Evolutionary conservation across 53 echinoderm and acorn worm species (phyloP).

Genomic region (Antedon mediterranea): DNA sequence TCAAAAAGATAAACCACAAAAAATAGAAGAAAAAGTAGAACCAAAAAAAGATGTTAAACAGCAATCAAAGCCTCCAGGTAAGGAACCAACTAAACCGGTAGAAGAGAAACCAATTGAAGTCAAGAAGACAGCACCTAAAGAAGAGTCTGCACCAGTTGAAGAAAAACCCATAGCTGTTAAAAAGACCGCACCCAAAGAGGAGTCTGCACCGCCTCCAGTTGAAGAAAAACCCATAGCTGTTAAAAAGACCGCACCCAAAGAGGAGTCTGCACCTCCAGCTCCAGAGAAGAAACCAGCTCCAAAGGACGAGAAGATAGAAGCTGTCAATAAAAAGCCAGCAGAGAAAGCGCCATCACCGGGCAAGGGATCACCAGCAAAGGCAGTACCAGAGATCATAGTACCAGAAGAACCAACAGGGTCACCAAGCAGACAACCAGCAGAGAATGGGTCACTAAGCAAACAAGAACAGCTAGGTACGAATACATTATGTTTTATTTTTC

Average conservation of each 20-base stretch:
- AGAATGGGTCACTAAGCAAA: not conserved
- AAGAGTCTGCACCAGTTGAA: not conserved
- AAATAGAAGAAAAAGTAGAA: not conserved
- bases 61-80: not conserved
- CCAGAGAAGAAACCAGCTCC: slow-evolving; percentile 3
- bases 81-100: slow-evolving; percentile 14
- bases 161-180: slow-evolving; percentile 8
- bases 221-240: slow-evolving; percentile 1
- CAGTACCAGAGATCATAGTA: not conserved
- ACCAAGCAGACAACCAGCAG: slow-evolving; percentile 2
- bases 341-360: not conserved
- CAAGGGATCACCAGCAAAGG: slow-evolving; percentile 5
- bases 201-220: not conserved
- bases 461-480: not conserved
- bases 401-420: no score
- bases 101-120: slow-evolving; percentile 11
- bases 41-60: not conserved
- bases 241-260: not conserved
- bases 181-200: not conserved
- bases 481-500: no score
- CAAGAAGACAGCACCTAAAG: not conserved
- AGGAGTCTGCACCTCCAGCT: not conserved
- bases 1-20: not conserved
- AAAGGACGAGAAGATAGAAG: not conserved
- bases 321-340: slow-evolving; percentile 9